Conservation (phyloP, 2,888 invertebrate species). For the Blomia tropicalis region DNA sequence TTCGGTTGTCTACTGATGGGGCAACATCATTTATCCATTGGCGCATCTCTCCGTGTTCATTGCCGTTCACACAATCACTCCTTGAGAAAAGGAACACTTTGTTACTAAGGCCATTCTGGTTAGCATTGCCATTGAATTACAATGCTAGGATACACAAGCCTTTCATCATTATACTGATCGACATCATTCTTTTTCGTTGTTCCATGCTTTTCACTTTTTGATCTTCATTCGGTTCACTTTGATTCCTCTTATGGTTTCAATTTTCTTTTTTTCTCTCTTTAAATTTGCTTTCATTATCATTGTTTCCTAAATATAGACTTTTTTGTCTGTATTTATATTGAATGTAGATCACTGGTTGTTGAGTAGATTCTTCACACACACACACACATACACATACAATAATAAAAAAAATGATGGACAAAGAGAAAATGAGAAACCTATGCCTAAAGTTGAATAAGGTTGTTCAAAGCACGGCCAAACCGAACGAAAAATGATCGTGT, state of each 20-base stretch:
- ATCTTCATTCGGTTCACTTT: neutral
- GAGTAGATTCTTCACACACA: neutral
- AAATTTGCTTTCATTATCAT: neutral
- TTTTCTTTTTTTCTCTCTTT: neutral
- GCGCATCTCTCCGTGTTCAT: no score
- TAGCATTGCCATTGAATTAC: no score
- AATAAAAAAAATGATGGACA: neutral
- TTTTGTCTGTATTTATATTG: no score
- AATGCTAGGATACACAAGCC: no score
- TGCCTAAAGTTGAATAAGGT: no score
- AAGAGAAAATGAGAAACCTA: no score
- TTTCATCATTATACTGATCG: constrained; percentile 2
- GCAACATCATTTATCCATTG: no score
- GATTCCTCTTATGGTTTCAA: neutral
- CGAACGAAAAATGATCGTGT: no score
- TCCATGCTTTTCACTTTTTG: neutral
- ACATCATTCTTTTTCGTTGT: neutral
- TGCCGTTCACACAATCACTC: neutral
- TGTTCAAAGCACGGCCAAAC: no score
- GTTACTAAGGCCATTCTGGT: neutral
- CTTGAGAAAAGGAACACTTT: neutral
- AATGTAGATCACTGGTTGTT: no score
- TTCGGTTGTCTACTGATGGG: no score
- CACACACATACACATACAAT: neutral
- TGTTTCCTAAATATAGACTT: constrained; percentile 13